Percentiles rank a stretch among this genome's conserved stretches.
phyloP scores from a whole-genome alignment of 2,113 vertebrate species.

The Orcinus orca region DNA sequence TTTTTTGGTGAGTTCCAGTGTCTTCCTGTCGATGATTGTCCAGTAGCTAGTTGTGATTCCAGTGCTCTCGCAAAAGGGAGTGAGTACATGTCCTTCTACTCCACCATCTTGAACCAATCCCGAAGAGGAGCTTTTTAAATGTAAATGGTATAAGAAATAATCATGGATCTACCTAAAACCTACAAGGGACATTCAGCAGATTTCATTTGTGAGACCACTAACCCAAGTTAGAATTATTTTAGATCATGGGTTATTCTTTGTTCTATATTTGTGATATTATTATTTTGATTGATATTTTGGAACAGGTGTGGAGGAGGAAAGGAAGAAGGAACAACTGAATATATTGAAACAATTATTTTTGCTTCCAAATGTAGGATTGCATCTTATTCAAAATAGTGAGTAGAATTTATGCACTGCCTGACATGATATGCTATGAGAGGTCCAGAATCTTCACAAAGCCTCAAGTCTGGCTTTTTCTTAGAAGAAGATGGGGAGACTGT shows the following conservation, averaged over 20 bases:
- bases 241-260: slow-evolving; percentile 10
- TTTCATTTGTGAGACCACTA: background rate
- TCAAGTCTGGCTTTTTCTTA: background rate
- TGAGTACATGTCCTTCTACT: no score
- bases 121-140: background rate
- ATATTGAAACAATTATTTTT: slow-evolving; percentile 23
- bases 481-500: background rate
- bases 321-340: background rate
- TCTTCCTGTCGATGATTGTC: no score
- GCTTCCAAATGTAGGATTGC: background rate
- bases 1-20: no score
- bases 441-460: slow-evolving; percentile 11
- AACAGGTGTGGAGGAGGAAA: background rate
- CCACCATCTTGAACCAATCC: no score
- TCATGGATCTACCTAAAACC: background rate
- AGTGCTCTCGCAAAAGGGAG: no score
- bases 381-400: slow-evolving; percentile 31
- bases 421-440: background rate
- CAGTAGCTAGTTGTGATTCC: no score
- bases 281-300: background rate
- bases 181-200: background rate
- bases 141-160: background rate
- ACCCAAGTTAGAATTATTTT: slow-evolving; percentile 14
- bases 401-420: background rate
- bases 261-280: background rate